phyloP scores from a whole-genome alignment of 1,140 invertebrate genomes.

The Acromyrmex heyeri region DNA sequence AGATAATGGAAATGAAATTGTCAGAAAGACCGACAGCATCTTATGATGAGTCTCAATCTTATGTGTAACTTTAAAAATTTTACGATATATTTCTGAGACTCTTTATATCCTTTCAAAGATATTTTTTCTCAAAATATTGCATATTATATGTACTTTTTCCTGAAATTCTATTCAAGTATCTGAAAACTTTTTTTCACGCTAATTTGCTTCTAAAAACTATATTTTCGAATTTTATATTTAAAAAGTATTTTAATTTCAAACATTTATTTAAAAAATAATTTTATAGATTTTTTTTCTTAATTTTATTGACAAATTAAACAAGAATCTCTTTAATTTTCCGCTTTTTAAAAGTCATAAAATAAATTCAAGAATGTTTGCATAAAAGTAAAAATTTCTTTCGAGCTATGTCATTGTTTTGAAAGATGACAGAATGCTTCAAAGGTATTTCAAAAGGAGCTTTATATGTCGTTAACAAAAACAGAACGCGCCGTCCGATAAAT shows the following conservation, averaged over 20 bases:
- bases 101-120: neutral
- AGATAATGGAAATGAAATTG: conserved; percentile 3
- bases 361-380: neutral
- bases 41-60: neutral
- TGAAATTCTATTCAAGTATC: neutral
- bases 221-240: neutral
- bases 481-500: conserved; percentile 29
- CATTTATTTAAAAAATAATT: neutral
- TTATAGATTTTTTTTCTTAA: neutral
- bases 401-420: conserved; percentile 14
- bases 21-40: neutral
- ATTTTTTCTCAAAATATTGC: neutral
- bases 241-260: neutral
- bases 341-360: neutral
- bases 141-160: neutral
- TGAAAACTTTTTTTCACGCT: neutral
- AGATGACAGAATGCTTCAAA: conserved; percentile 17
- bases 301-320: neutral
- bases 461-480: conserved; percentile 30
- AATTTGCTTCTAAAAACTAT: neutral
- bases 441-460: conserved; percentile 9
- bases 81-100: neutral
- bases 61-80: neutral
- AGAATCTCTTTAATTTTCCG: neutral
- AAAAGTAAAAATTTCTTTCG: conserved; percentile 2